Evolutionary conservation across 1,140 invertebrate genomes (phyloP), one percentile per base, ranked within the genome.

Genomic region (Centruroides sculpturatus): DNA sequence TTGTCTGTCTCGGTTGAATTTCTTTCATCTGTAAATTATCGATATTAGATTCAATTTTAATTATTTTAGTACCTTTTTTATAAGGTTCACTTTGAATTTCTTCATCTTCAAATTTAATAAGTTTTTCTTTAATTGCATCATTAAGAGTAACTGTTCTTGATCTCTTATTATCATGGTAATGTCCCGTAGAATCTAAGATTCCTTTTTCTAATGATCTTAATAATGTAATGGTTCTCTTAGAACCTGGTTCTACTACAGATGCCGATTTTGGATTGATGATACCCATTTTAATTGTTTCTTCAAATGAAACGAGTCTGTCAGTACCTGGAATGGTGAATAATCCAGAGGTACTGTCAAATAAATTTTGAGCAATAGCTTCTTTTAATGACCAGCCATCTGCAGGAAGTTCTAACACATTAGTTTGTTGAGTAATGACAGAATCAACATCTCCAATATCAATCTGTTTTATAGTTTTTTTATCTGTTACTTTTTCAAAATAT

Each of bases 351-450:
- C 86, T 68, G 71, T 89, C 82, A 56, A 92, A 73, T 59, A 80
- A 73, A 65, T 82, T 83, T 63, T 78, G 76, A 71, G 89, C 86
- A 57, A 89, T 78, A 6, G 87, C 86, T 70, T 81, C 76, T 69
- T 87, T 84, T 71, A 92, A 89, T 61, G 82, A 77, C 89, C 89
- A 91, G 8, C 88, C 88, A 64, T 85, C 83, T n/a, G 77, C 74
- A 3, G 89, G 87, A n/a, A 90, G 66, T 66, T 89, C 84, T 47
- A 66, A 57, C 34, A 65, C 11, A 47, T 66, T 49, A 12, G 60
- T 50, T 35, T 63, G 41, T 41, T 41, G 41, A 6, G 41, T 6
- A 41, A 23, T 23, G 23, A 1, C 23, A 23, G 23, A 23, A 23
- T 23, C 23, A 23, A 41, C 41, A 41, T 6, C 41, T 41, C 5